These are phyloP conservation scores for Calidris pugnax DNA, from an alignment of 2,113 vertebrate species.

Conservation along the genomic window DNA sequence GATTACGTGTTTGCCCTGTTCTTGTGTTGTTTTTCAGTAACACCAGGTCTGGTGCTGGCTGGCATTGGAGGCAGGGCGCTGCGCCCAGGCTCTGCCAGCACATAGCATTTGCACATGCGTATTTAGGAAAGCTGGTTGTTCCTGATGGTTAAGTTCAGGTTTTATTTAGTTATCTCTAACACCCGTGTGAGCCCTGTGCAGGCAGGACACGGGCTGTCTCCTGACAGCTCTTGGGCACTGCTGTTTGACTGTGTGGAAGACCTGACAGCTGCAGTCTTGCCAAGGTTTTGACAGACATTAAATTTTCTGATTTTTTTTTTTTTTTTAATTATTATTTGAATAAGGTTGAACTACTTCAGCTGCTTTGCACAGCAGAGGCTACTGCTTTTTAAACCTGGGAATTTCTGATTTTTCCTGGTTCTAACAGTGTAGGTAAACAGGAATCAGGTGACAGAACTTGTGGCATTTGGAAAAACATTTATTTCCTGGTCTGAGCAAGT, in stretches of 20 bases:
- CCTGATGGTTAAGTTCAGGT: background rate
- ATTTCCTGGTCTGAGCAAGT: background rate
- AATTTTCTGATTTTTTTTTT: background rate
- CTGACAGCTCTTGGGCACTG: background rate
- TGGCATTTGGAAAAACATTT: background rate
- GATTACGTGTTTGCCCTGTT: background rate
- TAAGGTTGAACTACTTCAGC: background rate
- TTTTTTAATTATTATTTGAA: background rate
- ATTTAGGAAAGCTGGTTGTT: background rate
- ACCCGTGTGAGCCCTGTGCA: rapidly evolving
- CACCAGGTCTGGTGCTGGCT: background rate
- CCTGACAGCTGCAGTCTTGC: background rate
- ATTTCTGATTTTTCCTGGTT: background rate
- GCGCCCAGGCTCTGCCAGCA: background rate
- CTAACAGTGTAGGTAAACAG: too few species aligned
- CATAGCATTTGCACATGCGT: rapidly evolving
- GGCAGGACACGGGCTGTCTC: background rate
- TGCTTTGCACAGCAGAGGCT: background rate
- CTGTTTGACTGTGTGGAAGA: background rate
- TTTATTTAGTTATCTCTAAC: background rate
- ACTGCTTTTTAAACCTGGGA: background rate
- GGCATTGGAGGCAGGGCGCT: background rate
- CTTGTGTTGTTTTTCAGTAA: background rate
- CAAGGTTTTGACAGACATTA: background rate
- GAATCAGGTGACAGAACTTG: background rate